Conservation (phyloP, 1,140 invertebrate genomes). For the Temnothorax longispinosus region DNA sequence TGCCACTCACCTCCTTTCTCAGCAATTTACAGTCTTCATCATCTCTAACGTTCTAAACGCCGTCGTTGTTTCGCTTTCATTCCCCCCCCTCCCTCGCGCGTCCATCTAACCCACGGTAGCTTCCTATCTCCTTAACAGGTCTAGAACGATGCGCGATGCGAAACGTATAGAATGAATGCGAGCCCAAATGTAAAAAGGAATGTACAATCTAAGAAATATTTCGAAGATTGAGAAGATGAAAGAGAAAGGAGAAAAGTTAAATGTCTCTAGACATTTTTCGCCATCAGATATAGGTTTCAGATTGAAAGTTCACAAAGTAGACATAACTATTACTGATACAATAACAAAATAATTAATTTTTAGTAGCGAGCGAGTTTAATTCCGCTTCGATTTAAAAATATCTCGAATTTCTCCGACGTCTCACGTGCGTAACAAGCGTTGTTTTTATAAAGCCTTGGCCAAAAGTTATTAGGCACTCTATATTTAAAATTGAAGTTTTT, state of each 20-base stretch:
- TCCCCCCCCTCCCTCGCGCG: not conserved
- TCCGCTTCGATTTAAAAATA: not conserved
- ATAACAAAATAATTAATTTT: not conserved
- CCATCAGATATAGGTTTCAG: not conserved
- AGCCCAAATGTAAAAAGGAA: not conserved
- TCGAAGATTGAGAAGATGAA: not conserved
- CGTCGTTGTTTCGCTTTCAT: constrained; percentile 5
- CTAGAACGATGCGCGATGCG: not conserved
- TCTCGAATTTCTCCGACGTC: not conserved
- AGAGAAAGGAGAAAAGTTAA: not conserved
- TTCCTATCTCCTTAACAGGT: not conserved
- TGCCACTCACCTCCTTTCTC: constrained; percentile 4
- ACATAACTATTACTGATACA: not conserved
- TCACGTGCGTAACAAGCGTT: not conserved
- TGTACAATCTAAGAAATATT: not conserved
- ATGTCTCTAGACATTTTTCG: not conserved
- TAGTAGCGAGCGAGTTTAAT: not conserved
- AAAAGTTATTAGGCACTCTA: no score
- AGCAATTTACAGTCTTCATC: constrained; percentile 35
- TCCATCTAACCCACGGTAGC: not conserved
- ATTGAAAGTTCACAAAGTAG: no score
- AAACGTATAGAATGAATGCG: not conserved
- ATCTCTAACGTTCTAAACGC: constrained; percentile 27
- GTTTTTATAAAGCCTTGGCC: no score
- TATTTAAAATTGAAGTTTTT: no score